phyloP scores from a whole-genome alignment of 2,888 invertebrate genomes.

The Blera fallax region DNA sequence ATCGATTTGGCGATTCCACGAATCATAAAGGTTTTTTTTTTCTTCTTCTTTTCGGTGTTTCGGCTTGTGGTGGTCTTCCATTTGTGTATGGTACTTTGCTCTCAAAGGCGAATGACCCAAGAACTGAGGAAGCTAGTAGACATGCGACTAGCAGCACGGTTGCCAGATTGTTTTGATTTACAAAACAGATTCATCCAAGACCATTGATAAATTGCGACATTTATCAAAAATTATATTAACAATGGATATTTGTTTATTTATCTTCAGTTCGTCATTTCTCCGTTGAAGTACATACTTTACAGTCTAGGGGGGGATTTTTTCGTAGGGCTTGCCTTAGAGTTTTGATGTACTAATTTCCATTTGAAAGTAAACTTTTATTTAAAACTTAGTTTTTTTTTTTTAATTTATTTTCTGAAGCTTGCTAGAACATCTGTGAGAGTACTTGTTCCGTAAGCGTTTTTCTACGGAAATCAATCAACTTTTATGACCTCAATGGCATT shows the following conservation, averaged over 20 bases:
- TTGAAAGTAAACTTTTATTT: too few species aligned
- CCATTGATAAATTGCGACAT: neutral
- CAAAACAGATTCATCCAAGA: neutral
- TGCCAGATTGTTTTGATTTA: slow-evolving; percentile 28
- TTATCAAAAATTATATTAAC: slow-evolving; percentile 4
- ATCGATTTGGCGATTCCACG: slow-evolving; percentile 48
- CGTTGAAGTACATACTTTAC: neutral
- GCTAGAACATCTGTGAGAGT: too few species aligned
- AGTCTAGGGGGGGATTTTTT: too few species aligned
- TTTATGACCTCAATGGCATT: too few species aligned
- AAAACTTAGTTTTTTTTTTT: neutral
- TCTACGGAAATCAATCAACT: too few species aligned
- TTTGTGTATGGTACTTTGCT: slow-evolving; percentile 1
- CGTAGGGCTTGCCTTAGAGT: neutral
- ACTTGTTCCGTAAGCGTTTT: too few species aligned
- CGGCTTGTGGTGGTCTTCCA: neutral
- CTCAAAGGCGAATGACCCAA: slow-evolving; percentile 45
- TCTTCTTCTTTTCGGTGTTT: slow-evolving; percentile 3
- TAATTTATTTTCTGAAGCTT: neutral
- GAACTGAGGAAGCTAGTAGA: slow-evolving; percentile 4
- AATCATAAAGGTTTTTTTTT: slow-evolving; percentile 31
- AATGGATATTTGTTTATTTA: neutral
- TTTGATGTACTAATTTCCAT: too few species aligned
- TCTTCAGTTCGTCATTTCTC: neutral
- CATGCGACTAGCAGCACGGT: neutral